phyloP scores from a whole-genome alignment of 2,888 invertebrate species.

The Metellina segmentata region DNA sequence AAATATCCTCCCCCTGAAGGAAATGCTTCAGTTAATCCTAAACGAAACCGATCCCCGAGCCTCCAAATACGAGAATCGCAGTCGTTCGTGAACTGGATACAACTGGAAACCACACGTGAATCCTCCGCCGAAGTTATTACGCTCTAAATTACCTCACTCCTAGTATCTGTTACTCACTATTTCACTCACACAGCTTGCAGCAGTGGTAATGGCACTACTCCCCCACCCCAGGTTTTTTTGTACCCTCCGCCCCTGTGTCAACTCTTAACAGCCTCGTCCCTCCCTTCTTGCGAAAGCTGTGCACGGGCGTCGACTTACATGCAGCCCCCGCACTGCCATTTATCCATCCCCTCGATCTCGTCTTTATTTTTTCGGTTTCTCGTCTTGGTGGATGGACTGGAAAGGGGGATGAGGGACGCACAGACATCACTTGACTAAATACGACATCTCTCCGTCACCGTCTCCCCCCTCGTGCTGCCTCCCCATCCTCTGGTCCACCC shows the following conservation, averaged over 20 bases:
- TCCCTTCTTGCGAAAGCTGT: conserved; percentile 18
- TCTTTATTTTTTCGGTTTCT: not conserved
- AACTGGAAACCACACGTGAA: too few species aligned
- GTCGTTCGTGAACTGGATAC: too few species aligned
- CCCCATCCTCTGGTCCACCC: conserved; percentile 1
- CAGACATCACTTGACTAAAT: conserved; percentile 27
- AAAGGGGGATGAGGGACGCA: not conserved
- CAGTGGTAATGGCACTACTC: not conserved
- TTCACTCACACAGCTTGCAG: not conserved
- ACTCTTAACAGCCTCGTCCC: not conserved
- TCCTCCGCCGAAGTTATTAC: too few species aligned
- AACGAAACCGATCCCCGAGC: too few species aligned
- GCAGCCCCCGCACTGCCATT: conserved; percentile 2
- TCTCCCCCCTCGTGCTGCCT: not conserved
- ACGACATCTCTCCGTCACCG: not conserved
- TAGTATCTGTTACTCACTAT: not conserved
- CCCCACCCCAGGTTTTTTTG: not conserved
- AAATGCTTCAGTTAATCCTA: too few species aligned
- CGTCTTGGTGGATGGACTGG: not conserved
- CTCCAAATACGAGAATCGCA: too few species aligned
- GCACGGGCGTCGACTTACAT: conserved; percentile 43
- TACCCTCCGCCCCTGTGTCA: not conserved
- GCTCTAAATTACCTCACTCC: too few species aligned
- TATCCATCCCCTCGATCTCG: not conserved
- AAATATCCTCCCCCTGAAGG: too few species aligned